Evolutionary conservation across 2,888 invertebrate species (phyloP).

Genomic region (Sialis fuliginosa): DNA sequence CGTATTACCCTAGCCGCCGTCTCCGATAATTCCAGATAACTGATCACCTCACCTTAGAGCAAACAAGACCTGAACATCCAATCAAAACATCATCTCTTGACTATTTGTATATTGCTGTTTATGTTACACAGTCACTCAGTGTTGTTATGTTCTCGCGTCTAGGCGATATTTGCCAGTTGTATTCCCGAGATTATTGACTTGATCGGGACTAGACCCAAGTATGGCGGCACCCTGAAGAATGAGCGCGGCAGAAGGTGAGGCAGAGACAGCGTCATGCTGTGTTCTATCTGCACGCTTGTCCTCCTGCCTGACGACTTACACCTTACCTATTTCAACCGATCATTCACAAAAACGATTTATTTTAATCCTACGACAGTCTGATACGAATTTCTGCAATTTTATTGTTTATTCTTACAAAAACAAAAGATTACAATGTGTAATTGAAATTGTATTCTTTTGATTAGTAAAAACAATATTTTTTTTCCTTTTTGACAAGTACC

Average conservation of each 20-base stretch:
- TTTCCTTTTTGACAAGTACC: too few species aligned
- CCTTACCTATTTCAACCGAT: not conserved
- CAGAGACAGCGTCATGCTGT: constrained; percentile 22
- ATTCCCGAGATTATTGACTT: constrained; percentile 99
- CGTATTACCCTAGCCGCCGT: too few species aligned
- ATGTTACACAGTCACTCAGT: constrained; percentile 16
- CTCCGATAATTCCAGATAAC: too few species aligned
- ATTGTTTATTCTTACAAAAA: too few species aligned
- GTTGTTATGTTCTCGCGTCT: constrained; percentile 39
- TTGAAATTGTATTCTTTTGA: too few species aligned
- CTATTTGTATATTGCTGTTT: constrained; percentile 4
- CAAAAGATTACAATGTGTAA: too few species aligned
- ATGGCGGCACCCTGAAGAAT: constrained; percentile 99
- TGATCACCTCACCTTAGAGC: too few species aligned
- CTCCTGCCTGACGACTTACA: constrained; percentile 1
- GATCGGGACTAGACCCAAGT: constrained; percentile 99
- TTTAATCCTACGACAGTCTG: too few species aligned
- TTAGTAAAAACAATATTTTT: too few species aligned
- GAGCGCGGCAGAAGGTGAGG: constrained; percentile 99
- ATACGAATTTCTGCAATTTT: too few species aligned
- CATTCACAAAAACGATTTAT: not conserved
- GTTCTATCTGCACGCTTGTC: constrained; percentile 9
- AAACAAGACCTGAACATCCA: not conserved
- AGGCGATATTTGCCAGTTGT: constrained; percentile 99
- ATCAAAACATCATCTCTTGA: constrained; percentile 7